Evolutionary conservation across 2,888 invertebrate genomes (phyloP), one percentile per base, ranked within the genome.

Genomic region (Drosophila atripex): DNA sequence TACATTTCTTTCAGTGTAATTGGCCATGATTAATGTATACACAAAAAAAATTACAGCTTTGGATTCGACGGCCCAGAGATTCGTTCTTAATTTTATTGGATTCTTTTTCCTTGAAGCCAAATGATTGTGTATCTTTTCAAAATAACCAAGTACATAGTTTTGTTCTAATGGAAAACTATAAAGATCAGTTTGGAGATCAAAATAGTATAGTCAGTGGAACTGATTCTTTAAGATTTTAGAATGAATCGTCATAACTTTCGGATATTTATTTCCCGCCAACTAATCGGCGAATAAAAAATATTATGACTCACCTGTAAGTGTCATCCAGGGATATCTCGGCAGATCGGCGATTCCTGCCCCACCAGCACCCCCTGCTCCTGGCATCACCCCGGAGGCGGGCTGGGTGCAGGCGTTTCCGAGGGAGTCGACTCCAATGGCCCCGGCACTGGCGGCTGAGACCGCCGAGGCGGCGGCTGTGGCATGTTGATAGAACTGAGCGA

Each of bases 321-420:
- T 96, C 97, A 98, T 97, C 97, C 97, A 98, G 51, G 97, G 97
- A 92, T 98, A 97, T 90, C 97, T 94, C 60, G 97, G 97, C 91
- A 97, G 96, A 93, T 97, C 97, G 52, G 97, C 96, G 90, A 97
- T 95, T 64, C 97, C 96, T 92, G 64, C 60, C 30, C 97, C 97
- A 73, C 96, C 96, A 70, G 96, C 95, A 21, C 91, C 91, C 16
- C 91, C 91, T 43, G 91, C 89, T 5, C 82, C 82, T 64, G 94
- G 93, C 69, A 93, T 93, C 49, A 93, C 92, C 41, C 92, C 93
- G 50, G 93, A 92, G 83, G 95, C 94, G 70, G 94, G 94, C 90
- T 96, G 95, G 74, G 95, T 94, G 93, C 97, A 97, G 59, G 95
- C 94, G 83, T 95, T 95, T 73, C 97, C 94, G 89, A 97, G 95